Percentiles rank a stretch among this genome's conserved stretches.
Conservation (phyloP, 2,113 vertebrate genomes). For the Hemicordylus capensis region DNA sequence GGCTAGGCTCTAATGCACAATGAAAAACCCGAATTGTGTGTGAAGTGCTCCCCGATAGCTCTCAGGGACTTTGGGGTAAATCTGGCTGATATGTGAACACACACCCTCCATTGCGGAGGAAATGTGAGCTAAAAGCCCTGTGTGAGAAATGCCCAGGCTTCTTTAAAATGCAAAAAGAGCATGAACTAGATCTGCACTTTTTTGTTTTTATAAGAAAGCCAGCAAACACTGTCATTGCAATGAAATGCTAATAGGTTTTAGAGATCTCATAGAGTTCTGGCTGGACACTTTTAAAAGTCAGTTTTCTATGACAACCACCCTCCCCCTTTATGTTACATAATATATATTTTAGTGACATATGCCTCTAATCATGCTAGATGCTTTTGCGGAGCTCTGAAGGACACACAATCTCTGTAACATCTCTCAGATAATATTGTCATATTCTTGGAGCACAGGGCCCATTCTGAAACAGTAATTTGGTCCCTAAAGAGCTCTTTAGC, state of each 20-base stretch:
- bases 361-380: conserved; percentile 71
- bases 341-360: conserved; percentile 59
- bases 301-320: conserved; percentile 50
- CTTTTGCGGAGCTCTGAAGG: conserved; percentile 72
- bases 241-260: conserved; percentile 57
- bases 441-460: conserved; percentile 75
- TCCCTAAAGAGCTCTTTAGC: conserved; percentile 80
- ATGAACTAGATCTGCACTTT: conserved; percentile 52
- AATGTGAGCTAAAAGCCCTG: too few relatives aligned
- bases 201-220: conserved; percentile 48
- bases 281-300: conserved; percentile 57
- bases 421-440: conserved; percentile 79
- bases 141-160: too few relatives aligned
- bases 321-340: conserved; percentile 15
- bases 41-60: too few relatives aligned
- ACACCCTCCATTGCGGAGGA: too few relatives aligned
- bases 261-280: conserved; percentile 57
- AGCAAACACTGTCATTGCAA: conserved; percentile 36
- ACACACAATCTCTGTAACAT: conserved; percentile 72
- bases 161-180: conserved; percentile 27
- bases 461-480: conserved; percentile 81
- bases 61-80: too few relatives aligned
- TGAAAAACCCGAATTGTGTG: too few relatives aligned
- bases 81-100: too few relatives aligned
- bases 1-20: too few relatives aligned